Base-by-base conservation (phyloP, 2,113 vertebrate species). In the Takifugu flavidus region DNA sequence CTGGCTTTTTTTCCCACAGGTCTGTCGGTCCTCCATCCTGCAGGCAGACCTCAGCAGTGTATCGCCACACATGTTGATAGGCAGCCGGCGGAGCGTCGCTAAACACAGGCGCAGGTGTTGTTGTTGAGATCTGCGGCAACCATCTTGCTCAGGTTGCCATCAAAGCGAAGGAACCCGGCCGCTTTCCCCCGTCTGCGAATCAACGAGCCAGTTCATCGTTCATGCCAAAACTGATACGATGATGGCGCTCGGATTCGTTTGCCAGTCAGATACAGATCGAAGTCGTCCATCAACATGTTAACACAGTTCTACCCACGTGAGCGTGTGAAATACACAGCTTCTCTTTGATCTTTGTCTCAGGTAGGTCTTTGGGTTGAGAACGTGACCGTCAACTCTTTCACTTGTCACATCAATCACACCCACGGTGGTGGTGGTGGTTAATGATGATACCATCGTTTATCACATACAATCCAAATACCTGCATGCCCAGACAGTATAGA, bases 21-120 rank as follows among this genome's bases (percentile, higher is more conserved):
- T 64, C 70, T 55, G 79, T 70, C 64, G 78, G 70, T 82, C 69
- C 72, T 81, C 84, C 82, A 71, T 79, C 74, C 60, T 78, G 50
- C 62, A 71, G 77, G 68, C 78, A 80, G 76, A 56, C 61, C 73
- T 57, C 62, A 67, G 62, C 64, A 59, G 77, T 89, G 70, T 68
- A 68, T 85, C 75, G 70, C 62, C 64, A 4, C 64, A 46, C 49
- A 34, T 78, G 80, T 64, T 74, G 82, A 84, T 78, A 53, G 80
- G 71, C 44, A 28, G 47, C 71, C 83, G 79, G 14, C 60, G 76
- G 70, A 85, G 86, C 89, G 31, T 56, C 39, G 81, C 85, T 74
- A 88, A 85, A 88, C 85, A 87, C 60, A 59, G 70, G 79, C 66
- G 71, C 89, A 90, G 90, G 89, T 89, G 85, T 80, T 77, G 63